Evolutionary conservation across 2,888 invertebrate species (phyloP), one percentile per base, ranked within the genome.

Genomic region (Acanthococcus lagerstroemiae): DNA sequence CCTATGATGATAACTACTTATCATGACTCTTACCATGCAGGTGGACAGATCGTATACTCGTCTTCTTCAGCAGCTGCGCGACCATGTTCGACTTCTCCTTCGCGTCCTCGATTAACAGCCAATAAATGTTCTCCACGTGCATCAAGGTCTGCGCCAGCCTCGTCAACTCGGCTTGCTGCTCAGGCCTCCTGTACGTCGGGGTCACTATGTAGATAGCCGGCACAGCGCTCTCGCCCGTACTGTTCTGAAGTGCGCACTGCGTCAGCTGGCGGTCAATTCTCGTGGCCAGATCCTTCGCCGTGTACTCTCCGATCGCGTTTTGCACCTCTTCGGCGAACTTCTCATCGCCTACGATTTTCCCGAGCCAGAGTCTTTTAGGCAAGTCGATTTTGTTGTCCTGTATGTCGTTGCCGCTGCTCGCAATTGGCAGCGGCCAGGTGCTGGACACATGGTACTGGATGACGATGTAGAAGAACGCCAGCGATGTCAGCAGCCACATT

Each of bases 151-250:
- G 84, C 1, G 83, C 81, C 69, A 89, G 76, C 69, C 87, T 77
- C 44, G 88, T 90, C 67, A 92, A 77, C 74, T 91, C 90, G 6
- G 91, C 85, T 72, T 87, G 81, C 76, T 91, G 90, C 74, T 87
- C 86, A 37, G 86, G 83, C 71, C 88, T 80, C 69, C 82, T 79
- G 74, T 85, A 86, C 44, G 88, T 88, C 68, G 88, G 88, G 67
- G 88, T 88, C 67, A 89, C 82, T 70, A 84, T 81, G 73, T 83
- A 84, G 70, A 84, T 73, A 19, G 83, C 4, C 15, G 67, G 57
- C n/a, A 26, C 27, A 30, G 26, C 37, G 7, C 30, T 24, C 4
- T 30, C 24, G 26, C 37, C n/a, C 17, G 25, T 45, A n/a, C 37
- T 27, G 17, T 27, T 48, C 15, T 30, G 21, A 45, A 45, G 6